Conservation (phyloP, 2,888 invertebrate species). For the Heteropelma amictum region DNA sequence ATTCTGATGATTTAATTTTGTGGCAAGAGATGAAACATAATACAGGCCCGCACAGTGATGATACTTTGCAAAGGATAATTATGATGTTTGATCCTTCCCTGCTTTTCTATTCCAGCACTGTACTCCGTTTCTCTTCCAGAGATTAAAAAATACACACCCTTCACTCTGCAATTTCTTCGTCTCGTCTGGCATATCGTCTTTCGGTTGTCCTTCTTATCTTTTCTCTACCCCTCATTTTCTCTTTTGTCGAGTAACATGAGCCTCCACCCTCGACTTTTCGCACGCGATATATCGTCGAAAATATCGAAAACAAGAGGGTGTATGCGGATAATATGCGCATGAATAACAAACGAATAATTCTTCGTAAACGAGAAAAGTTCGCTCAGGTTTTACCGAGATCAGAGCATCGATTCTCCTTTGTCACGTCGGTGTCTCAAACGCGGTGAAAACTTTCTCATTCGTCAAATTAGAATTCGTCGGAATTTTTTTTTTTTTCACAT, state of each 20-base stretch:
- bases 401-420: constrained; percentile 50
- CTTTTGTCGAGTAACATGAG: constrained; percentile 45
- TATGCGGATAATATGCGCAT: neutral
- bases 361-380: neutral
- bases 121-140: constrained; percentile 13
- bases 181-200: constrained; percentile 1
- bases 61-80: constrained; percentile 10
- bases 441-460: constrained; percentile 72
- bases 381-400: constrained; percentile 5
- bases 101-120: constrained; percentile 23
- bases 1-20: too few species aligned
- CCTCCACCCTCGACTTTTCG: constrained; percentile 32
- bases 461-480: constrained; percentile 73
- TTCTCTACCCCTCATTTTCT: constrained; percentile 9
- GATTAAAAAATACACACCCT: constrained; percentile 39
- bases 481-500: constrained; percentile 53
- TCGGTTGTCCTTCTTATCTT: neutral
- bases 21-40: too few species aligned
- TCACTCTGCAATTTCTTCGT: neutral
- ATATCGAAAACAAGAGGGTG: constrained; percentile 22
- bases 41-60: too few species aligned
- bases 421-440: constrained; percentile 37
- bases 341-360: neutral
- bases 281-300: constrained; percentile 43
- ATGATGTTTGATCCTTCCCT: constrained; percentile 26